Conservation (phyloP, 2,113 vertebrate genomes). For the Syngnathus typhle region DNA sequence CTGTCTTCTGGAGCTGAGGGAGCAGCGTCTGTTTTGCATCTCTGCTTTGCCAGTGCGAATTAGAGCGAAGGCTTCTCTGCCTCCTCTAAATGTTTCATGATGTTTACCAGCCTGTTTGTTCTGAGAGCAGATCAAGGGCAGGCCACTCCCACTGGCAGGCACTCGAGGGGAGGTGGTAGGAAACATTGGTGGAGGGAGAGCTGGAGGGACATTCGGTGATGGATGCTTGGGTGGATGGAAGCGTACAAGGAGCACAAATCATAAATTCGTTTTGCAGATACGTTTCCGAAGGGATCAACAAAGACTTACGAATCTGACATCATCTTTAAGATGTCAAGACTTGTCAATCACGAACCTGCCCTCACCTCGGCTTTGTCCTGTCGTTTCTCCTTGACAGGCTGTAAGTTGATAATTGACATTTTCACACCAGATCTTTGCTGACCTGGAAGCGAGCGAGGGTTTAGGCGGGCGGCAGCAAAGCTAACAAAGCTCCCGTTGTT, state of each 20-base stretch:
- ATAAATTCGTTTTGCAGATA: background rate
- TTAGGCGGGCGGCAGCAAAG: constrained; percentile 42
- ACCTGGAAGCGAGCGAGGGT: constrained; percentile 59
- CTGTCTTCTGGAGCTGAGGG: constrained; percentile 40
- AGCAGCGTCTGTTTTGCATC: constrained; percentile 62
- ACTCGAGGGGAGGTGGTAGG: constrained; percentile 13
- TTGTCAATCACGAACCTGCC: too few species aligned
- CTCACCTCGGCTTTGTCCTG: background rate
- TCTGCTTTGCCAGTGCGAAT: constrained; percentile 62
- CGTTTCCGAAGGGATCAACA: background rate
- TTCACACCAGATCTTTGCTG: constrained; percentile 66
- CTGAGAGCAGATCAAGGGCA: constrained; percentile 69
- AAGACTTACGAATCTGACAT: background rate
- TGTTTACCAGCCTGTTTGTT: constrained; percentile 75
- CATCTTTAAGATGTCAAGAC: background rate
- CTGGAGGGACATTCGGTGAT: constrained; percentile 21
- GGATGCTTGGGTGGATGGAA: constrained; percentile 19
- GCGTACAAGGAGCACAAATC: constrained; percentile 16
- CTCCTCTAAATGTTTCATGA: constrained; percentile 76
- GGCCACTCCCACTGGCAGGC: constrained; percentile 54
- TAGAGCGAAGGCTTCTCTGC: constrained; percentile 66
- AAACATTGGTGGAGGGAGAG: constrained; percentile 21
- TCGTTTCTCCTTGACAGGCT: constrained; percentile 27
- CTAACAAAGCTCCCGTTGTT: constrained; percentile 60
- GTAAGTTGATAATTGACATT: constrained; percentile 72